phyloP scores from a whole-genome alignment of 2,113 vertebrate genomes.

The Erythrolamprus reginae region DNA sequence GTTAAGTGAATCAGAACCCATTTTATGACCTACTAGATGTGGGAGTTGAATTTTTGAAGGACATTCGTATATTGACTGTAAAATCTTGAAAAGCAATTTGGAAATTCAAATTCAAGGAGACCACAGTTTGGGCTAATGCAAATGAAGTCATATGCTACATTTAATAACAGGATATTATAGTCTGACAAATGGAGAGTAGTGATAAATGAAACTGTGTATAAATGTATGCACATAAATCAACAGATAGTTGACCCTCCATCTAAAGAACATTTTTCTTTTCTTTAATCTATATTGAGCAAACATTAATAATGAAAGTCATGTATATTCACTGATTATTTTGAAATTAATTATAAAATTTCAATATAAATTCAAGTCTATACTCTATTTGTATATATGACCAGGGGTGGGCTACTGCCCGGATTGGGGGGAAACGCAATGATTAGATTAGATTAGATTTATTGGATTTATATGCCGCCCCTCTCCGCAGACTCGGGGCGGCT shows the following conservation, averaged over 20 bases:
- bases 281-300: not conserved
- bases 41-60: not conserved
- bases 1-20: not conserved
- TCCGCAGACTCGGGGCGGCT: too few relatives aligned
- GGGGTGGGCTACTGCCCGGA: too few relatives aligned
- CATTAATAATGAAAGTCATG: not conserved
- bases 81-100: not conserved
- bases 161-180: not conserved
- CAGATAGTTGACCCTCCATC: not conserved
- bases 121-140: not conserved
- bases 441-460: too few relatives aligned
- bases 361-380: not conserved
- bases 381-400: not conserved
- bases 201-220: not conserved
- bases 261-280: not conserved
- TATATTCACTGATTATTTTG: not conserved
- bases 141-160: not conserved
- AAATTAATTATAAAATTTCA: not conserved
- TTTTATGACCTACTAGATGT: not conserved
- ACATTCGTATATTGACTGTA: not conserved
- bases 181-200: not conserved
- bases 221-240: not conserved
- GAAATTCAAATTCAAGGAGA: not conserved
- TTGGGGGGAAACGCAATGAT: too few relatives aligned
- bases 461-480: too few relatives aligned